Conservation (phyloP, 2,888 invertebrate species). For the Megamerina dolium region DNA sequence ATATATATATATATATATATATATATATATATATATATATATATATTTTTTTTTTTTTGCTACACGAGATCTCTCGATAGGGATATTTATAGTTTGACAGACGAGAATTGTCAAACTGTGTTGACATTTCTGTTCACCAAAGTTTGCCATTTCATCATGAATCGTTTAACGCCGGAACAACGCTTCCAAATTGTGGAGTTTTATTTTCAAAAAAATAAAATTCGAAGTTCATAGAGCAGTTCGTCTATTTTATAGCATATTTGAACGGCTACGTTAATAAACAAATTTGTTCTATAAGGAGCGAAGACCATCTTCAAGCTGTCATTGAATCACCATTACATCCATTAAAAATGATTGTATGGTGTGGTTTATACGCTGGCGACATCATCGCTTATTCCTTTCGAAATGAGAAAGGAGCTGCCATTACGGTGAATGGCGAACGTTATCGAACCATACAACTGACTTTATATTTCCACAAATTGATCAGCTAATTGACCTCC, state of each 20-base stretch:
- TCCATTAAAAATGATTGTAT: not conserved
- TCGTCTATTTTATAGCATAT: not conserved
- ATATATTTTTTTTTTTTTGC: too few relatives aligned
- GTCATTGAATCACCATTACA: too few relatives aligned
- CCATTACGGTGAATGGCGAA: not conserved
- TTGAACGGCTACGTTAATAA: not conserved
- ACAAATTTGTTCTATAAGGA: too few relatives aligned
- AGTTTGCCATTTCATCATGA: not conserved
- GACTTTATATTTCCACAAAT: not conserved
- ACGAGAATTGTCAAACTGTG: not conserved
- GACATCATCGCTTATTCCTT: not conserved
- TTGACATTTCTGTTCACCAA: not conserved
- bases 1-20: too few relatives aligned
- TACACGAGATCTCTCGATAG: too few relatives aligned
- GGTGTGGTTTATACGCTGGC: not conserved
- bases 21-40: too few relatives aligned
- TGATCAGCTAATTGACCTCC: not conserved
- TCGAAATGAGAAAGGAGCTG: not conserved
- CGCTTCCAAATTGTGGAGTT: slow-evolving; percentile 1
- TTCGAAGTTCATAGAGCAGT: not conserved
- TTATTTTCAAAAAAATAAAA: not conserved
- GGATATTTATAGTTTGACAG: too few relatives aligned
- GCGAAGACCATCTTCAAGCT: too few relatives aligned
- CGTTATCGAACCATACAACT: not conserved
- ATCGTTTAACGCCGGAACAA: not conserved